A percentile compares a stretch with the other conserved stretches of the same genome.
These are phyloP conservation scores for Hydrotaea cyrtoneurina DNA, from an alignment of 2,888 invertebrate genomes.

Conservation along the genomic window DNA sequence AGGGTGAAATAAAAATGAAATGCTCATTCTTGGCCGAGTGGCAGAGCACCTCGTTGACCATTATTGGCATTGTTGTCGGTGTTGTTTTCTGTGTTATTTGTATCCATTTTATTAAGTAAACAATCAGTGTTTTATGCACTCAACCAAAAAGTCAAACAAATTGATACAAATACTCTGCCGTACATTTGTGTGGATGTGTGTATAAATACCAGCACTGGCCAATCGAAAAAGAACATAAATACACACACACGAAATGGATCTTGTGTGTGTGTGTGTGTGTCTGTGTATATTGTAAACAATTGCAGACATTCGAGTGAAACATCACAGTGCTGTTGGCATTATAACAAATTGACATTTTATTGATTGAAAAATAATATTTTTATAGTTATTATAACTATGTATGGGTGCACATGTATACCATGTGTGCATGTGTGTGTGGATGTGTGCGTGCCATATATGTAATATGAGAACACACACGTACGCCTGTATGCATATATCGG, in stretches of 20 bases:
- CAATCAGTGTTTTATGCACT: conserved; percentile 64
- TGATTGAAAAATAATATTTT: conserved; percentile 67
- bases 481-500: neutral
- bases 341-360: conserved; percentile 67
- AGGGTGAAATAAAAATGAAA: no score
- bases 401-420: neutral
- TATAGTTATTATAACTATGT: conserved; percentile 64
- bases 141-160: conserved; percentile 63
- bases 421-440: conserved; percentile 10
- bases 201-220: conserved; percentile 3
- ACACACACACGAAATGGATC: conserved; percentile 10
- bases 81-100: conserved; percentile 41
- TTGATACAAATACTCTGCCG: conserved; percentile 42
- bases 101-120: conserved; percentile 63
- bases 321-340: conserved; percentile 63
- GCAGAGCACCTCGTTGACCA: neutral
- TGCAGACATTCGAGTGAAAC: conserved; percentile 34
- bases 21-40: neutral
- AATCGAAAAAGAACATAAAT: neutral
- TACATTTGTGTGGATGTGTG: conserved; percentile 1
- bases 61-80: conserved; percentile 31
- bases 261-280: conserved; percentile 1
- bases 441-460: neutral
- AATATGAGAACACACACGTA: neutral
- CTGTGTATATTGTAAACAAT: conserved; percentile 20